Conservation (phyloP, 1,140 invertebrate species). For the Zaprionus inermis region DNA sequence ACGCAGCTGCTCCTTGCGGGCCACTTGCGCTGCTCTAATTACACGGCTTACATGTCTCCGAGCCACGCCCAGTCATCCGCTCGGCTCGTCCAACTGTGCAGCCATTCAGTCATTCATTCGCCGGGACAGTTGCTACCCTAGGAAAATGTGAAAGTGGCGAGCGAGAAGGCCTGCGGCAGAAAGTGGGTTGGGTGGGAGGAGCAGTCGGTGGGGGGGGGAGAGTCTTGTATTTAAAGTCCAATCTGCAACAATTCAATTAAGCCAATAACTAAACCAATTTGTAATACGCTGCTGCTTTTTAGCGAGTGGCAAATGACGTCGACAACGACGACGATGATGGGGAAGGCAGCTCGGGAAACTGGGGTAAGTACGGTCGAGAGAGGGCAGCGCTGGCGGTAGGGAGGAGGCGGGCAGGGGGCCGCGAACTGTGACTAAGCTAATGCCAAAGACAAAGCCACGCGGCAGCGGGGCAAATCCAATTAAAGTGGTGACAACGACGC, state of each 20-base stretch:
- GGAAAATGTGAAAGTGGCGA: slow-evolving; percentile 40
- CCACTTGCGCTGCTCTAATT: slow-evolving; percentile 53
- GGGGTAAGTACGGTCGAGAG: slow-evolving; percentile 37
- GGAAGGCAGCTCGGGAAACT: slow-evolving; percentile 11
- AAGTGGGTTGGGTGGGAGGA: neutral
- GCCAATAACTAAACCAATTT: slow-evolving; percentile 80
- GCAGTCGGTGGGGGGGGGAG: neutral
- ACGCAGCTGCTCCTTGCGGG: neutral
- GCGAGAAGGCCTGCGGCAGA: slow-evolving; percentile 20
- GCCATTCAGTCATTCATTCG: slow-evolving; percentile 1
- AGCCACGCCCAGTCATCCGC: slow-evolving; percentile 7
- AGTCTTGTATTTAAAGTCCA: slow-evolving; percentile 68
- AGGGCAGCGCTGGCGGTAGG: slow-evolving; percentile 9
- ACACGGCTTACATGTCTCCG: slow-evolving; percentile 40
- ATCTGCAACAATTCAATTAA: slow-evolving; percentile 80
- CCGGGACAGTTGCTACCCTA: slow-evolving; percentile 30
- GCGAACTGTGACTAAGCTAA: slow-evolving; percentile 35
- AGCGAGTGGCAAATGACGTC: slow-evolving; percentile 46
- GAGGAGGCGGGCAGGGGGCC: slow-evolving; percentile 17
- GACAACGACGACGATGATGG: slow-evolving; percentile 39
- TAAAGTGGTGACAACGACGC: slow-evolving; percentile 77
- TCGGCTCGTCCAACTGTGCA: neutral
- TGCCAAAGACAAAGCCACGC: slow-evolving; percentile 57
- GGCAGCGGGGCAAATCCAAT: slow-evolving; percentile 71
- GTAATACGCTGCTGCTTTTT: slow-evolving; percentile 74